A percentile compares a stretch with the other conserved stretches of the same genome.
Conservation (phyloP, 2,113 vertebrate species). For the Spea bombifrons region DNA sequence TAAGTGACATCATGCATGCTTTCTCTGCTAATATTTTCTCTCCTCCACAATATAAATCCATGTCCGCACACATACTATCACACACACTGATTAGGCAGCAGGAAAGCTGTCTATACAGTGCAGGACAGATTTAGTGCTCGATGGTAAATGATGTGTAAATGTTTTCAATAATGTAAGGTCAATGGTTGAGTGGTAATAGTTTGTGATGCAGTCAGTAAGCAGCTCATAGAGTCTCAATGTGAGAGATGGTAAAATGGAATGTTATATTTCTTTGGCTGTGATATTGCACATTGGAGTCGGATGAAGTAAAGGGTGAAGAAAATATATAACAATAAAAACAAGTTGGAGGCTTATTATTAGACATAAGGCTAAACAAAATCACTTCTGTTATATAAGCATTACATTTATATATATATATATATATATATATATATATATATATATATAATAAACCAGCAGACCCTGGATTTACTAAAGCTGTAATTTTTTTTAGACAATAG, state of each 20-base stretch:
- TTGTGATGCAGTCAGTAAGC: conserved; percentile 35
- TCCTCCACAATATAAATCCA: not conserved
- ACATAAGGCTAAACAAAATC: not conserved
- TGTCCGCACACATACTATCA: conserved; percentile 7
- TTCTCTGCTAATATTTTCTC: not conserved
- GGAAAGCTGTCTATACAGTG: conserved; percentile 4
- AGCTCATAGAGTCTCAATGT: conserved; percentile 26
- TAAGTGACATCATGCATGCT: not conserved
- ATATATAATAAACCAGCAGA: not conserved
- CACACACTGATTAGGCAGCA: conserved; percentile 21
- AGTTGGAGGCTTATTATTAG: not conserved
- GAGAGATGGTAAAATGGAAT: conserved; percentile 33
- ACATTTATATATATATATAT: conserved; percentile 6
- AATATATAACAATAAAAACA: not conserved
- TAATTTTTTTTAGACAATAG: too few relatives aligned
- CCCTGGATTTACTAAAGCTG: not conserved
- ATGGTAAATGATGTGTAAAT: conserved; percentile 45
- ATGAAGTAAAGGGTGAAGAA: not conserved
- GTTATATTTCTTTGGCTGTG: conserved; percentile 7
- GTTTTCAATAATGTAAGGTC: conserved; percentile 46
- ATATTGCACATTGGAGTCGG: not conserved
- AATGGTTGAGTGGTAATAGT: conserved; percentile 45
- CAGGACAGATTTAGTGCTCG: conserved; percentile 37
- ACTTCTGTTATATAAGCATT: not conserved
- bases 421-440: conserved; percentile 9